phyloP scores from a whole-genome alignment of 2,888 invertebrate genomes.

The Ashinkailepas kermadecensis region DNA sequence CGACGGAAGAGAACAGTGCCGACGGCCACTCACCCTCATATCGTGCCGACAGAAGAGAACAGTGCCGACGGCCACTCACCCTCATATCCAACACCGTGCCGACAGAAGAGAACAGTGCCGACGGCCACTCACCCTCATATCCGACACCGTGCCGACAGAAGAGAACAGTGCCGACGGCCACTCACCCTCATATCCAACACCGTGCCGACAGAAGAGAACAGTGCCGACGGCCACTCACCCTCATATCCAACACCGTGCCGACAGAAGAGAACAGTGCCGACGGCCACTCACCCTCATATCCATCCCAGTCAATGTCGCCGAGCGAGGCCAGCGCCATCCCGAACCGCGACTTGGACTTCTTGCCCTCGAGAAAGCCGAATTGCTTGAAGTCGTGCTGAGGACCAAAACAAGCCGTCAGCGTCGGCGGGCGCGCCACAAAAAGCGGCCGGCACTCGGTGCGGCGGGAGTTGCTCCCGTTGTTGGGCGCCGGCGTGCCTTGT shows the following conservation, averaged over 20 bases:
- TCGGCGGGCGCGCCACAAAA: not conserved
- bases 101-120: too few species aligned
- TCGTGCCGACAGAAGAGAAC: too few species aligned
- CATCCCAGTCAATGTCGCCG: conserved; percentile 89
- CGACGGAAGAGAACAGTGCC: too few species aligned
- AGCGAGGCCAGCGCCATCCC: conserved; percentile 76
- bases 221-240: not conserved
- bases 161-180: too few species aligned
- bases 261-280: too few species aligned
- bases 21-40: not conserved
- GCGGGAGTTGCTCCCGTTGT: not conserved
- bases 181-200: conserved; percentile 46
- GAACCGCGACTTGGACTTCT: conserved; percentile 75
- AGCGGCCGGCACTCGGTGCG: too few species aligned
- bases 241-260: too few species aligned
- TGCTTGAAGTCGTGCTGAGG: conserved; percentile 48
- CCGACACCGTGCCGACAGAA: too few species aligned
- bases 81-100: conserved; percentile 51
- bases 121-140: not conserved
- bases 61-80: not conserved
- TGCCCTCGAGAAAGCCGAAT: conserved; percentile 64
- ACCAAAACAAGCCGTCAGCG: conserved; percentile 8
- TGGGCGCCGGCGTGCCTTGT: not conserved
- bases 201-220: too few species aligned
- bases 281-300: conserved; percentile 38